Percentiles rank a stretch among this genome's conserved stretches.
Evolutionary conservation across 2,113 vertebrate genomes (phyloP).

Genomic region (Sylvietta virens): DNA sequence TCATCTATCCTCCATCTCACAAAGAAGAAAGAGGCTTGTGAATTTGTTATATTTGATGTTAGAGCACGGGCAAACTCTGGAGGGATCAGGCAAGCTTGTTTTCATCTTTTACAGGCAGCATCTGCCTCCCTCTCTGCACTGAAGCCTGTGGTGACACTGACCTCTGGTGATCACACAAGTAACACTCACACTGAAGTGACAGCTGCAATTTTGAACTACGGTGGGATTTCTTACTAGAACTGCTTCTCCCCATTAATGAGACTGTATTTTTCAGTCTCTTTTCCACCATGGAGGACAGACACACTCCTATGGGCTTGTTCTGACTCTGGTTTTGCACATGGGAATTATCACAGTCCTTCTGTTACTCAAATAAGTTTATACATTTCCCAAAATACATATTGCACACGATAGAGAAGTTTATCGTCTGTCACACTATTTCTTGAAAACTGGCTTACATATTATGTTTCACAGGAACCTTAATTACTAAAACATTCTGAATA

Average conservation of each 20-base stretch:
- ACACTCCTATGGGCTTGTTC: background rate
- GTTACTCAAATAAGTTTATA: background rate
- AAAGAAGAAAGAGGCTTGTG: background rate
- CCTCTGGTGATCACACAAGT: constrained; percentile 56
- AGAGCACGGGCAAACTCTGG: background rate
- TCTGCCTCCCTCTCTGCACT: background rate
- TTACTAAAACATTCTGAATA: background rate
- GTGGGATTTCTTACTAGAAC: background rate
- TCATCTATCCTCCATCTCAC: background rate
- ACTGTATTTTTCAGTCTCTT: background rate
- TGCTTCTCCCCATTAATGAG: background rate
- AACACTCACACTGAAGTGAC: background rate
- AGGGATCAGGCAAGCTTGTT: background rate
- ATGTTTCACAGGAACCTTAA: background rate
- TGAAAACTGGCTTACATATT: background rate
- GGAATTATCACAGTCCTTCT: background rate
- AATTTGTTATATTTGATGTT: background rate
- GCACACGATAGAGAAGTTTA: background rate
- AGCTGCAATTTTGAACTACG: background rate
- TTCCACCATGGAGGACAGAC: background rate
- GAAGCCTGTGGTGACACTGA: constrained; percentile 62
- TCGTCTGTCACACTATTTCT: background rate
- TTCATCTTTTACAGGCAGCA: background rate
- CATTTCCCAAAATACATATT: background rate
- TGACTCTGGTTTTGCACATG: background rate